Evolutionary conservation across 2,888 invertebrate genomes (phyloP), one percentile per base, ranked within the genome.

Genomic region (Melitaea athalia): DNA sequence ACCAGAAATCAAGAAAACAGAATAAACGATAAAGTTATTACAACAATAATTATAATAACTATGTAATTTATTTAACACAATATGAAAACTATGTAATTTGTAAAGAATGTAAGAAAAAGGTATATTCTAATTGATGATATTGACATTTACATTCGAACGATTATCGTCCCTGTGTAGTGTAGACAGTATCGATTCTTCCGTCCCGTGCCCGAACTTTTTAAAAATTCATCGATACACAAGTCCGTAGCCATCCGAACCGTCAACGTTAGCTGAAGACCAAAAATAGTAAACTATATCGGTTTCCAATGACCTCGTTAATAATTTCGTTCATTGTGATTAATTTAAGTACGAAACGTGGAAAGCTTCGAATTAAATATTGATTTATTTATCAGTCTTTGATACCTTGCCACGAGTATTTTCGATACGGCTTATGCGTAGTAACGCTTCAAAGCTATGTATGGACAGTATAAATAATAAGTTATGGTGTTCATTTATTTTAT

Each of bases 131-230:
- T 60, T 47, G 47, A 24, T 11, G 31, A 45, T n/a, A 31, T 31
- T 61, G 53, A 61, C 38, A 57, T 52, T 62, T 67, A 55, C 61
- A 47, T 73, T 74, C 70, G 65, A 67, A 63, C 72, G 68, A 74
- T 68, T 76, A 74, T 76, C 86, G 83, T 84, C 84, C 85, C 85
- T 84, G 83, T 84, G 81, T 84, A 78, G 81, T 75, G 75, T 81
- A 81, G 77, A 75, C 80, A 81, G 82, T 91, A 92, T 91, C 82
- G 91, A 92, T 90, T 87, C 80, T 81, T 90, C 90, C 91, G 91
- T 91, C 91, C 91, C 86, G 81, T 82, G 85, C 85, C 84, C 82
- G 81, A 78, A 84, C 85, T 87, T 85, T 88, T 91, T 85, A 91
- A 91, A 90, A 86, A 91, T 89, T 90, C 86, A 92, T 88, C 81